These are phyloP conservation scores for Saxidomus purpurata DNA, from an alignment of 1,140 invertebrate species.

Conservation along the genomic window DNA sequence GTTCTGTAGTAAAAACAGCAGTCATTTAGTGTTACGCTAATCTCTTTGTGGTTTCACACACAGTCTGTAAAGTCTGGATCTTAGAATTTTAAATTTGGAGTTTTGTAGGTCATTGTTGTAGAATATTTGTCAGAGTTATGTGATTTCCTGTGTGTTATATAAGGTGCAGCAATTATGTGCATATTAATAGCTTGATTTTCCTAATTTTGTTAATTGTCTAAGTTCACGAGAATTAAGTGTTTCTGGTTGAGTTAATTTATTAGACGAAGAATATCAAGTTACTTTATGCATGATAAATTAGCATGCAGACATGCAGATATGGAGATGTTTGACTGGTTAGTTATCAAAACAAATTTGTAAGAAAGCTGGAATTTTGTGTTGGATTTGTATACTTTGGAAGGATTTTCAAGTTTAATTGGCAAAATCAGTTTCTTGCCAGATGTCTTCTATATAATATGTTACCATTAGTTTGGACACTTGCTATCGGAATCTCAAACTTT, in stretches of 20 bases:
- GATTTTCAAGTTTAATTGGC: too few species aligned
- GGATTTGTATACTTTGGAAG: neutral
- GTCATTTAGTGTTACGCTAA: neutral
- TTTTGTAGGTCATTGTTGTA: neutral
- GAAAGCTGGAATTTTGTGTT: neutral
- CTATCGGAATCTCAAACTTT: neutral
- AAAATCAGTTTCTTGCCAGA: too few species aligned
- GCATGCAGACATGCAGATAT: neutral
- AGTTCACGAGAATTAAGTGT: neutral
- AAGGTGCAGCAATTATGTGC: neutral
- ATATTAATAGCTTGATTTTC: slow-evolving; percentile 25
- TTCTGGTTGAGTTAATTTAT: slow-evolving; percentile 1
- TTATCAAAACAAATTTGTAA: too few species aligned
- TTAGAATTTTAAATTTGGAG: neutral
- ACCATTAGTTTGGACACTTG: neutral
- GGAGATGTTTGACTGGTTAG: neutral
- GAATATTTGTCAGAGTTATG: neutral
- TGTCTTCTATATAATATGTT: too few species aligned
- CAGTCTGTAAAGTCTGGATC: neutral
- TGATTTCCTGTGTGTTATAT: neutral
- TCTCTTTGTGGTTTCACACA: neutral
- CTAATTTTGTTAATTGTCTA: neutral
- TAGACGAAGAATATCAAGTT: slow-evolving; percentile 8
- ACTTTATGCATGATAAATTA: neutral
- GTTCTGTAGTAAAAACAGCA: neutral